Conservation (phyloP, 2,797 vertebrate species). For the Heterohyrax brucei region DNA sequence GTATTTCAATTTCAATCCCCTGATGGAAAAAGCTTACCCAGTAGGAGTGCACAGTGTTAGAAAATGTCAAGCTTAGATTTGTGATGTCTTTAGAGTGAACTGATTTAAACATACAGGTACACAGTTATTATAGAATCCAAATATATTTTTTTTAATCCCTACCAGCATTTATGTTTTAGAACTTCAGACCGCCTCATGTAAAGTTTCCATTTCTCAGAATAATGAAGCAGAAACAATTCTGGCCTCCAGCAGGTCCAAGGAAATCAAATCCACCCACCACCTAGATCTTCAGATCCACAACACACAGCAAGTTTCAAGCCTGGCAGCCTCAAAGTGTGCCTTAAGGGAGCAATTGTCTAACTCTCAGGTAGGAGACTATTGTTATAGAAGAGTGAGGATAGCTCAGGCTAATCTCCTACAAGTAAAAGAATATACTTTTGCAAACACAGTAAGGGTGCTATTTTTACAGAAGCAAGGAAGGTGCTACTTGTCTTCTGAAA, state of each 20-base stretch:
- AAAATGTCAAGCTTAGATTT: constrained; percentile 78
- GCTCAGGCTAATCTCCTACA: constrained; percentile 71
- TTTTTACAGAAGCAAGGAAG: constrained; percentile 26
- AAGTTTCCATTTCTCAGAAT: constrained; percentile 83
- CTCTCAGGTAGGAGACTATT: constrained; percentile 69
- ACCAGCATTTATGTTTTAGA: constrained; percentile 75
- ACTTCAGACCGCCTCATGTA: constrained; percentile 73
- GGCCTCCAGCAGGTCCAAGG: constrained; percentile 79
- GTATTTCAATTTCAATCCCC: constrained; percentile 58
- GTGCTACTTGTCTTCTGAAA: neutral
- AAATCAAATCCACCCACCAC: constrained; percentile 86
- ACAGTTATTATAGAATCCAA: constrained; percentile 72
- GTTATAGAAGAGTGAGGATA: constrained; percentile 30
- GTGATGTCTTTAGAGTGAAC: constrained; percentile 79
- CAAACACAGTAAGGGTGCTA: constrained; percentile 30
- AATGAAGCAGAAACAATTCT: constrained; percentile 85
- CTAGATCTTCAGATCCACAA: constrained; percentile 77
- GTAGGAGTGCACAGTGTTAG: constrained; percentile 64
- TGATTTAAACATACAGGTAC: constrained; percentile 75
- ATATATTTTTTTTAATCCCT: constrained; percentile 60
- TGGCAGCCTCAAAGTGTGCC: constrained; percentile 58
- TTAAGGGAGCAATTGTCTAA: constrained; percentile 80
- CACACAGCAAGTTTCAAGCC: constrained; percentile 71
- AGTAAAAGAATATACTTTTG: constrained; percentile 64
- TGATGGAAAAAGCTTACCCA: constrained; percentile 72